Evolutionary conservation across 2,888 invertebrate genomes (phyloP), one percentile per base, ranked within the genome.

Genomic region (Troglohyphantes excavatus): DNA sequence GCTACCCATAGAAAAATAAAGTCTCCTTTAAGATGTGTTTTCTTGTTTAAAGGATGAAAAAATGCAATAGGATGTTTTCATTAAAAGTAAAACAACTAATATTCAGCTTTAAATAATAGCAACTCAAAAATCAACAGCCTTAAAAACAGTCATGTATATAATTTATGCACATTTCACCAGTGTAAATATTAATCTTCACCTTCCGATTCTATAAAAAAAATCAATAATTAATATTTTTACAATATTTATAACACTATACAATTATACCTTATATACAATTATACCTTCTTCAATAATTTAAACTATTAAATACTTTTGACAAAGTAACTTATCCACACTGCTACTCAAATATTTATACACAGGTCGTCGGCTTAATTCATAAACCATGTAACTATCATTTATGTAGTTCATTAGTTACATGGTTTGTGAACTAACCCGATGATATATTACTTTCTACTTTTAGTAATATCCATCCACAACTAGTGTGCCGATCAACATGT

Each of bases 1-100:
- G 46, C 72, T 82, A 88, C 26, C 23, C 53, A 88, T 82, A 88
- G 46, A 88, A 88, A 88, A 88, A 88, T 88, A 88, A 76, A 63
- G 67, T 82, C 75, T 88, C 81, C 46, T 82, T 61, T 68, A 76
- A 61, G n/a, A 82, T 82, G 75, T 61, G 61, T 43, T 85, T 82
- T 81, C 70, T 46, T 39, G 29, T 79, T 68, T 82, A 76, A 88
- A 82, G 75, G 82, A 59, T 82, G 82, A 82, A 67, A 82, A 33
- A 46, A 23, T 13, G 9, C 65, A 59, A 70, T 43, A 88, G 63
- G 75, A 82, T 82, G 61, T 75, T 82, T 88, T 76, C 46, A 61
- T 68, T 29, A 43, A 73, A 82, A 68, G 23, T 43, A 73, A 72
- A 43, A 19, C 39, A 26, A 88, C 68, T 27, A 68, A 43, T 67